Evolutionary conservation across 2,113 vertebrate genomes (phyloP).

Genomic region (Pandion haliaetus): DNA sequence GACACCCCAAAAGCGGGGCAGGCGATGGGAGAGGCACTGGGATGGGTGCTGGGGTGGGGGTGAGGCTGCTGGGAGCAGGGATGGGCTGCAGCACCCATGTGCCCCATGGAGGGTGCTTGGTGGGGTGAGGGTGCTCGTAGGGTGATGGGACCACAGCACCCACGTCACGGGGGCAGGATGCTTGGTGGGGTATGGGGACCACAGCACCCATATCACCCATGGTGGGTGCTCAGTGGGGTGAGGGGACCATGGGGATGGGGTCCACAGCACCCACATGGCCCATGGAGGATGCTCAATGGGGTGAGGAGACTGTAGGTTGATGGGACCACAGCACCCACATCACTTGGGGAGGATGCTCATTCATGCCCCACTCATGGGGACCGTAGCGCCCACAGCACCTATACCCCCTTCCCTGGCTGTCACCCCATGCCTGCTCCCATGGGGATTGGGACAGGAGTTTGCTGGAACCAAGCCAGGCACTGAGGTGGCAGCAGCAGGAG

Average conservation of each 20-base stretch:
- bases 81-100: background rate
- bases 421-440: background rate
- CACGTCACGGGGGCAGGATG: background rate
- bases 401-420: background rate
- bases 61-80: background rate
- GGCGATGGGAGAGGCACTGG: background rate
- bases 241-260: background rate
- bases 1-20: background rate
- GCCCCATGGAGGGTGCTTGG: background rate
- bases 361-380: too few relatives aligned
- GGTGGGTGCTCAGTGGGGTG: background rate
- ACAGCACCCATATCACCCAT: background rate
- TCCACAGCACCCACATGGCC: background rate
- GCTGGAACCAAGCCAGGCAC: background rate
- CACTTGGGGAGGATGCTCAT: background rate
- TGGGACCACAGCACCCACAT: background rate
- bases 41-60: background rate
- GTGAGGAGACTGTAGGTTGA: too few relatives aligned
- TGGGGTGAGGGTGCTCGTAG: background rate
- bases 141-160: background rate
- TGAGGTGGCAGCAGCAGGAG: background rate
- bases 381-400: background rate
- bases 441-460: background rate
- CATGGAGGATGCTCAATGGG: background rate
- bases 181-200: background rate